Evolutionary conservation across 1,140 invertebrate species (phyloP).

Genomic region (Drosophila eugracilis): DNA sequence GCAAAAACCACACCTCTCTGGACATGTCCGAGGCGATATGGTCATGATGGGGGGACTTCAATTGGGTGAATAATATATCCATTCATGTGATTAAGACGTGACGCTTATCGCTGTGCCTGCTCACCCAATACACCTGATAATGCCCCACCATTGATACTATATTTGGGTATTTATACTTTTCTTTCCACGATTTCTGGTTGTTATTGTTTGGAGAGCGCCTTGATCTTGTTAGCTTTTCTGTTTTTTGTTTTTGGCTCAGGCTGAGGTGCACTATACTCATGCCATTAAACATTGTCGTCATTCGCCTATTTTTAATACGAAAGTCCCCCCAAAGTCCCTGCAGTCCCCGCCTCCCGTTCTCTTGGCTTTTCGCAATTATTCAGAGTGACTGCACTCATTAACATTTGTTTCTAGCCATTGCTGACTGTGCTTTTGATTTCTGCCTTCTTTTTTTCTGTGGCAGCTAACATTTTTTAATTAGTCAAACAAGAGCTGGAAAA

Average conservation of each 20-base stretch:
- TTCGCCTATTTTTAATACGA: slow-evolving; percentile 26
- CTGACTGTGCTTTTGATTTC: slow-evolving; percentile 32
- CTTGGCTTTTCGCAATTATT: slow-evolving; percentile 44
- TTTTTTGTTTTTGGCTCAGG: not conserved
- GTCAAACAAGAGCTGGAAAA: slow-evolving; percentile 40
- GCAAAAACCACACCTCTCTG: slow-evolving; percentile 31
- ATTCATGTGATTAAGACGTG: slow-evolving; percentile 66
- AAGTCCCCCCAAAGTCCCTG: slow-evolving; percentile 5
- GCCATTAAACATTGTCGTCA: slow-evolving; percentile 41
- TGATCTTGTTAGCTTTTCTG: slow-evolving; percentile 42
- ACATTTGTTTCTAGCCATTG: slow-evolving; percentile 54
- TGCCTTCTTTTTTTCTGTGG: slow-evolving; percentile 12
- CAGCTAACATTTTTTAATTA: slow-evolving; percentile 66
- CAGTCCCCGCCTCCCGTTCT: no score
- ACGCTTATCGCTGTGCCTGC: slow-evolving; percentile 51
- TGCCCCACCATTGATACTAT: slow-evolving; percentile 9
- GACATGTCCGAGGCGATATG: slow-evolving; percentile 52
- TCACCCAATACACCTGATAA: slow-evolving; percentile 62
- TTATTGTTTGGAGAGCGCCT: slow-evolving; percentile 33
- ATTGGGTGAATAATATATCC: slow-evolving; percentile 33
- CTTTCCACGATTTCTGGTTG: slow-evolving; percentile 29
- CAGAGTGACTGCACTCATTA: slow-evolving; percentile 74
- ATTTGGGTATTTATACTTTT: slow-evolving; percentile 6
- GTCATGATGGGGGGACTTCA: slow-evolving; percentile 2
- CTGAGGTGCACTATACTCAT: not conserved